phyloP scores from a whole-genome alignment of 2,888 invertebrate genomes.

The Rhogogaster chlorosoma region DNA sequence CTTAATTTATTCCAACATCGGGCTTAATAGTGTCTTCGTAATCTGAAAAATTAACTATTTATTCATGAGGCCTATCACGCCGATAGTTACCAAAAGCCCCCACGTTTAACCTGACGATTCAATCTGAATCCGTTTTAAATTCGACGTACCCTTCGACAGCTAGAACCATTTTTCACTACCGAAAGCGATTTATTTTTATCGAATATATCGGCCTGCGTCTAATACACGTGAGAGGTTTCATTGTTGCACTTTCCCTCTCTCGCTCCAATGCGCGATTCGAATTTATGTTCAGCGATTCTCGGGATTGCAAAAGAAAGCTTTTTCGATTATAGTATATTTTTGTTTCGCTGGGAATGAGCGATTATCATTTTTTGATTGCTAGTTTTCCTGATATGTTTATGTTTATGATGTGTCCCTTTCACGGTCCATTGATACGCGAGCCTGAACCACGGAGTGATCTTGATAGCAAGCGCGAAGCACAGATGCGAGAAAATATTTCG shows the following conservation, averaged over 20 bases:
- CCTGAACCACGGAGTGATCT: not conserved
- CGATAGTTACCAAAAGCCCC: conserved; percentile 34
- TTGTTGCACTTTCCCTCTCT: not conserved
- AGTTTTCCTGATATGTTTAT: not conserved
- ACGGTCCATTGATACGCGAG: not conserved
- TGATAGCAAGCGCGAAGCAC: not conserved
- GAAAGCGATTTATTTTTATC: conserved; percentile 46
- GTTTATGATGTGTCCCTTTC: not conserved
- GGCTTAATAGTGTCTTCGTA: conserved; percentile 20
- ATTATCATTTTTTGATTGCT: not conserved
- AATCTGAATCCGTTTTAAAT: conserved; percentile 62
- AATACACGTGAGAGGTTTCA: not conserved
- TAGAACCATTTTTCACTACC: conserved; percentile 41
- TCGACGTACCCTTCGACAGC: conserved; percentile 53
- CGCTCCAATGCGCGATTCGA: not conserved
- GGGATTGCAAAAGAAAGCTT: no score
- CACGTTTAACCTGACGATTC: conserved; percentile 59
- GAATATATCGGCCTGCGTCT: conserved; percentile 15
- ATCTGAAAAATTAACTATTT: conserved; percentile 69
- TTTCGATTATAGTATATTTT: not conserved
- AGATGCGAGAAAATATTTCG: not conserved
- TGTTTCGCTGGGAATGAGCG: not conserved
- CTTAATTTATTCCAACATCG: not conserved
- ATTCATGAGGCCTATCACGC: conserved; percentile 69
- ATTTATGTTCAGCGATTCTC: not conserved